These are phyloP conservation scores for Phaenicophaeus curvirostris DNA, from an alignment of 2,797 vertebrate species.

Conservation along the genomic window DNA sequence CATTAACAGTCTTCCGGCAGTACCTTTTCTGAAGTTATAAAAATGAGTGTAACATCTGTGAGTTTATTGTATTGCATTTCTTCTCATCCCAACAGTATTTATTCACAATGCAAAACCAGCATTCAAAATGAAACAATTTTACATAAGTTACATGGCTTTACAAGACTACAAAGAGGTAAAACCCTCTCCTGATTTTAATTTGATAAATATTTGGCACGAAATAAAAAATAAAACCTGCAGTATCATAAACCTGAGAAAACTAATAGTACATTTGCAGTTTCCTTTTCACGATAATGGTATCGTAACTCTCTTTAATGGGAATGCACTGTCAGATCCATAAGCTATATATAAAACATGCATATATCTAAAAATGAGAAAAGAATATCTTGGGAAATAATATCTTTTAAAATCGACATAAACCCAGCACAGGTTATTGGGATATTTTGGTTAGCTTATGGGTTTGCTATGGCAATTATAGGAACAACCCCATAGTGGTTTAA, in stretches of 20 bases:
- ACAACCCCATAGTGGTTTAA: background rate
- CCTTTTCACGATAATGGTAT: conserved; percentile 32
- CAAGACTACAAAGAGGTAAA: background rate
- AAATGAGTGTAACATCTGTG: background rate
- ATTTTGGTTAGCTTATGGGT: conserved; percentile 32
- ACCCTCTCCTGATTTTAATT: background rate
- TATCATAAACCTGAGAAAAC: conserved; percentile 10
- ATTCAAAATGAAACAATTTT: background rate
- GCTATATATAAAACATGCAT: conserved; percentile 30
- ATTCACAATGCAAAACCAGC: background rate
- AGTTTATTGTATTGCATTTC: background rate
- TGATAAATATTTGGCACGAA: conserved; percentile 23
- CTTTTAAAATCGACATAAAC: conserved; percentile 15
- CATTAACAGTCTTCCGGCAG: background rate
- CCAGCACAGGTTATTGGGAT: background rate
- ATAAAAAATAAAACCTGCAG: background rate
- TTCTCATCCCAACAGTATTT: background rate
- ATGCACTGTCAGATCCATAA: conserved; percentile 29
- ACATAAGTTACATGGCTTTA: background rate
- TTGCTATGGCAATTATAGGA: background rate
- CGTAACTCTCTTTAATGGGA: conserved; percentile 53
- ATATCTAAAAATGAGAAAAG: conserved; percentile 36
- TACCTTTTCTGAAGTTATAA: background rate
- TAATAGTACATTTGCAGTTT: conserved; percentile 11
- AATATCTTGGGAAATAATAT: conserved; percentile 32